Conservation (phyloP, 2,888 invertebrate species). For the Argynnis bischoffii region DNA sequence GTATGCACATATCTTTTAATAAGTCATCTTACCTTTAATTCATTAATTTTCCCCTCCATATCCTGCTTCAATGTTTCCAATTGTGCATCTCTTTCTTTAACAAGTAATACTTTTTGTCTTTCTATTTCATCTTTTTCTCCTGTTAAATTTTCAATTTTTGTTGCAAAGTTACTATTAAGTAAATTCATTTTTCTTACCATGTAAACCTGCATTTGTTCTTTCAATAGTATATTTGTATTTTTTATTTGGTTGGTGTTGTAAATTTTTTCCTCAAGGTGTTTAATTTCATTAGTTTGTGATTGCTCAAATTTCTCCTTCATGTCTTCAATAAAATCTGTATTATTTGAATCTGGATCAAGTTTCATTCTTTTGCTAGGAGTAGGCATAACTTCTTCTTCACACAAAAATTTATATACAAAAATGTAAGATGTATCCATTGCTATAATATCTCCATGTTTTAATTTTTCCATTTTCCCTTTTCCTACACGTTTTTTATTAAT, state of each 20-base stretch:
- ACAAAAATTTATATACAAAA: conserved; percentile 64
- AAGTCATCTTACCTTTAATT: conserved; percentile 56
- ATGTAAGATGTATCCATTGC: conserved; percentile 60
- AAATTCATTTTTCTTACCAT: conserved; percentile 74
- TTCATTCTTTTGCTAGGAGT: conserved; percentile 63
- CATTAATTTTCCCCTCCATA: conserved; percentile 65
- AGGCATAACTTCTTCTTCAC: conserved; percentile 41
- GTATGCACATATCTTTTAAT: no score
- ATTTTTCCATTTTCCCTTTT: conserved; percentile 52
- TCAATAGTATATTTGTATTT: conserved; percentile 62
- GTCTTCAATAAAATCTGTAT: conserved; percentile 55
- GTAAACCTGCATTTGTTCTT: conserved; percentile 67
- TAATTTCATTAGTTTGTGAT: conserved; percentile 68
- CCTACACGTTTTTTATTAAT: conserved; percentile 69
- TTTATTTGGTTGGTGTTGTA: conserved; percentile 68
- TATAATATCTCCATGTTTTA: conserved; percentile 63
- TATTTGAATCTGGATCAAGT: conserved; percentile 46
- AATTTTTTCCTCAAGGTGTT: conserved; percentile 70
- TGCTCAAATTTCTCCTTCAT: conserved; percentile 71
- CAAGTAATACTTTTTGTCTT: conserved; percentile 66
- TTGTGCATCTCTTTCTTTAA: conserved; percentile 70
- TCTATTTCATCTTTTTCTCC: conserved; percentile 76
- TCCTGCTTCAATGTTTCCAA: conserved; percentile 56
- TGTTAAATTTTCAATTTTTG: conserved; percentile 69
- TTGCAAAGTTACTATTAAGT: conserved; percentile 67